Evolutionary conservation across 2,797 vertebrate genomes (phyloP).

Genomic region (Sus cebifrons): DNA sequence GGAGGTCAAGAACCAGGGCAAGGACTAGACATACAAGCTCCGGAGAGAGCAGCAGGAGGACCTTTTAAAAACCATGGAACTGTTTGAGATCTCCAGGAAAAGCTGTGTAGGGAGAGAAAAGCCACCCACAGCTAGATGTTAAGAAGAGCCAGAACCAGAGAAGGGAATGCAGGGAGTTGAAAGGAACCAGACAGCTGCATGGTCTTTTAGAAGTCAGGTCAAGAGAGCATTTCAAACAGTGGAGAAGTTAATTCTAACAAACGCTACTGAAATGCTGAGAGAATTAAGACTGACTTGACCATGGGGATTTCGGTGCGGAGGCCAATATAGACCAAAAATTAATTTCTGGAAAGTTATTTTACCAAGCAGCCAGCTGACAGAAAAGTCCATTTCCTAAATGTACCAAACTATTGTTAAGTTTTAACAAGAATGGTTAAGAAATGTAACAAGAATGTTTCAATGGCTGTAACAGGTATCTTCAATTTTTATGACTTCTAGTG

Average conservation of each 20-base stretch:
- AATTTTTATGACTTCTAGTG: neutral
- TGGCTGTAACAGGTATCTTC: neutral
- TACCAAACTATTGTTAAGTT: neutral
- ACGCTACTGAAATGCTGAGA: neutral
- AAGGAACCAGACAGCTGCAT: too few species aligned
- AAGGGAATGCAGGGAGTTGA: neutral
- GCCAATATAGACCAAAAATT: neutral
- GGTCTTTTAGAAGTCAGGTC: neutral
- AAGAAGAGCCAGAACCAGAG: neutral
- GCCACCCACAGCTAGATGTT: neutral
- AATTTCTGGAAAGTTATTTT: neutral
- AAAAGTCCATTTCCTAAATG: neutral
- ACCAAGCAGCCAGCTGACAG: neutral
- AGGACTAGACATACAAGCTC: neutral
- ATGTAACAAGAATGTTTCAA: neutral
- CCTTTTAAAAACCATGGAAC: neutral
- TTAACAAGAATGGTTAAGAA: neutral
- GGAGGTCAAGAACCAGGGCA: neutral
- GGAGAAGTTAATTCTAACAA: neutral
- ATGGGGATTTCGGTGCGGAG: neutral
- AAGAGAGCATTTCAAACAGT: neutral
- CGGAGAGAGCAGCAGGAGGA: neutral
- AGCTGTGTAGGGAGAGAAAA: neutral
- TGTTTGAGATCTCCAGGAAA: neutral
- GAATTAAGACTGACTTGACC: neutral